Evolutionary conservation across 2,888 invertebrate genomes (phyloP).

Genomic region (Tenthredo notha): DNA sequence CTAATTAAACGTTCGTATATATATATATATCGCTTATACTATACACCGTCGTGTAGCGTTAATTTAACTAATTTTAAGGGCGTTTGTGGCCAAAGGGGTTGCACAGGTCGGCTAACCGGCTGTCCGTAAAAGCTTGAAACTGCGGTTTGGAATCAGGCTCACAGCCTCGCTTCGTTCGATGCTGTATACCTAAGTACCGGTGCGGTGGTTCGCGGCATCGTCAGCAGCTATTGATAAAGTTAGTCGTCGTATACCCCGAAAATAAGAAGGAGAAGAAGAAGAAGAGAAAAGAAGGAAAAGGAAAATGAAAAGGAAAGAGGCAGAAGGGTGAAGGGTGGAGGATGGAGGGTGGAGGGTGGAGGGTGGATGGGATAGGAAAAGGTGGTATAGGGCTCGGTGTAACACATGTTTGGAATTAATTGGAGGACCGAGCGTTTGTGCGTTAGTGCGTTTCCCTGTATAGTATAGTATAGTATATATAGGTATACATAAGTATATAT

Average conservation of each 20-base stretch:
- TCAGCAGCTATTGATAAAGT: slow-evolving; percentile 56
- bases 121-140: slow-evolving; percentile 56
- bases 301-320: neutral
- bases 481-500: neutral
- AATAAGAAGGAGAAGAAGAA: neutral
- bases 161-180: no score
- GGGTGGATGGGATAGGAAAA: neutral
- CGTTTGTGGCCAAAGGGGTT: slow-evolving; percentile 69
- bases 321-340: neutral
- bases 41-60: neutral
- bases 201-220: slow-evolving; percentile 32
- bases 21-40: neutral
- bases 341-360: neutral
- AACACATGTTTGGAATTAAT: slow-evolving; percentile 25
- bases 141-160: neutral
- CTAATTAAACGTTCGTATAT: neutral
- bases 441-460: neutral
- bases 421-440: neutral
- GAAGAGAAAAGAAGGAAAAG: slow-evolving; percentile 37
- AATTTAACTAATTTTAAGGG: slow-evolving; percentile 61
- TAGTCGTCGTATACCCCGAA: neutral
- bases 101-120: slow-evolving; percentile 60
- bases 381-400: neutral
- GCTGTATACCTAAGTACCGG: neutral
- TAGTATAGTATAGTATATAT: neutral